These are phyloP conservation scores for Heliocidaris tuberculata DNA, from an alignment of 35 echinoderm and acorn worm genomes.

Conservation along the genomic window DNA sequence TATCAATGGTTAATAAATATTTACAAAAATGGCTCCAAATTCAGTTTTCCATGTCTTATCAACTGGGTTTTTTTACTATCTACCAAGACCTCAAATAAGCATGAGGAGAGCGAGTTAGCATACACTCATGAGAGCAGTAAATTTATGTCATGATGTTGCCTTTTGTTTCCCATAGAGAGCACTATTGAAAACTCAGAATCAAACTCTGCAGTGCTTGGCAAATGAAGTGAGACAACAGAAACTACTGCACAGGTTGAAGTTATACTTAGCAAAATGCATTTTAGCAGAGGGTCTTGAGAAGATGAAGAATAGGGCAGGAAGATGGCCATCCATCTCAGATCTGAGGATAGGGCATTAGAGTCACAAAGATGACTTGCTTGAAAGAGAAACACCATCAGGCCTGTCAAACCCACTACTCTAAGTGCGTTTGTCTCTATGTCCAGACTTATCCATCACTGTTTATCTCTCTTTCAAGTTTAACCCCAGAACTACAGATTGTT, in stretches of 20 bases:
- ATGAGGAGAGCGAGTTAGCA: too few species aligned
- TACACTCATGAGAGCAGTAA: too few species aligned
- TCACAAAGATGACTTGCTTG: neutral
- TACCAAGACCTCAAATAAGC: too few species aligned
- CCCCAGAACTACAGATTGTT: neutral
- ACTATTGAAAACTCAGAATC: too few species aligned
- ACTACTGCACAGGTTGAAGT: neutral
- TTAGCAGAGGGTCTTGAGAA: neutral
- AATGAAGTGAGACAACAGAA: neutral
- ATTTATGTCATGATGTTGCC: too few species aligned
- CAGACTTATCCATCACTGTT: neutral
- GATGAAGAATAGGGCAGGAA: neutral
- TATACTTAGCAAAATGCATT: neutral
- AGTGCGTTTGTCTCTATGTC: neutral
- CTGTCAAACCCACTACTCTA: neutral
- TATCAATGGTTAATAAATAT: too few species aligned
- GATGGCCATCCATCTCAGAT: neutral
- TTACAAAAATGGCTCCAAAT: too few species aligned
- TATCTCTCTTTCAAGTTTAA: neutral
- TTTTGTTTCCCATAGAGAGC: too few species aligned
- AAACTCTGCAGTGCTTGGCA: neutral
- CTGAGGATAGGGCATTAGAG: neutral
- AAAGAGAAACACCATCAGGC: too few species aligned
- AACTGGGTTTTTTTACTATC: too few species aligned
- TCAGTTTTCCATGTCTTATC: too few species aligned